phyloP scores from a whole-genome alignment of 2,113 vertebrate genomes.

The Hiodon alosoides region DNA sequence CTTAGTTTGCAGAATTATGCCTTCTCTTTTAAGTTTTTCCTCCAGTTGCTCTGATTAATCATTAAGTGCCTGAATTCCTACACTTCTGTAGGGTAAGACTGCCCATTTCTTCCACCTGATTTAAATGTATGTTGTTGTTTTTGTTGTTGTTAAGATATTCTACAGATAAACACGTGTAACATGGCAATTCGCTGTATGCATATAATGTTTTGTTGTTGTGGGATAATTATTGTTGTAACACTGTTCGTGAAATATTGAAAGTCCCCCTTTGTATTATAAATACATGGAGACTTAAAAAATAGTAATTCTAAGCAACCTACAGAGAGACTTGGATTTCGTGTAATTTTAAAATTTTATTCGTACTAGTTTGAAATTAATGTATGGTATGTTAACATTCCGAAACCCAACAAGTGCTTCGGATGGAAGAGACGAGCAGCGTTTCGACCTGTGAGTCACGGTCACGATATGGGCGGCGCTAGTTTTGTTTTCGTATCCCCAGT shows the following conservation, averaged over 20 bases:
- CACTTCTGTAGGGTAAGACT: conserved; percentile 2
- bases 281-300: too few species aligned
- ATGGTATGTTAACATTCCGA: too few species aligned
- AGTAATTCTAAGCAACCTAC: too few species aligned
- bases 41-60: conserved; percentile 30
- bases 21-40: conserved; percentile 29
- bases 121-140: not conserved
- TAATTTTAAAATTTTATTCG: too few species aligned
- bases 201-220: too few species aligned
- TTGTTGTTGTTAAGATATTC: too few species aligned
- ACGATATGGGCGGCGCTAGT: not conserved
- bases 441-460: not conserved
- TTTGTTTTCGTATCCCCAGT: not conserved
- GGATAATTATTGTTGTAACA: too few species aligned
- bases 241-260: not conserved
- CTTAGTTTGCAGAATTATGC: conserved; percentile 36
- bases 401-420: too few species aligned
- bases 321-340: too few species aligned
- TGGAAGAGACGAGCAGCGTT: not conserved
- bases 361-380: too few species aligned
- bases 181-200: too few species aligned
- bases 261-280: not conserved
- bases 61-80: conserved; percentile 24
- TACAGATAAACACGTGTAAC: too few species aligned
- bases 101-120: not conserved